These are phyloP conservation scores for Drosophila nigromelanica DNA, from an alignment of 1,140 invertebrate genomes.

Conservation along the genomic window DNA sequence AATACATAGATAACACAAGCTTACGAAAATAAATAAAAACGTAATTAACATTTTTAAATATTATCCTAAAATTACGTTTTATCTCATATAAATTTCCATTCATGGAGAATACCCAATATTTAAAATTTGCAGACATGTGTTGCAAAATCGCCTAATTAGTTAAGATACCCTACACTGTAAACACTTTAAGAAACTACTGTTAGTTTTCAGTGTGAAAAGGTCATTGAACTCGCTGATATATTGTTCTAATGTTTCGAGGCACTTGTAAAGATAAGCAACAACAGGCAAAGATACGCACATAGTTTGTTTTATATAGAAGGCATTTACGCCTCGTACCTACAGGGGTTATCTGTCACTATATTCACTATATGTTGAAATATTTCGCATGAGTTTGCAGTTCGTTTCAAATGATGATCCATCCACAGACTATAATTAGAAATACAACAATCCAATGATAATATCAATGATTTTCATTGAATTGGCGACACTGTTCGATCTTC, in stretches of 20 bases:
- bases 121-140: too few species aligned
- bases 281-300: slow-evolving; percentile 17
- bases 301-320: slow-evolving; percentile 19
- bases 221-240: slow-evolving; percentile 42
- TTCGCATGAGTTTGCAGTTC: background rate
- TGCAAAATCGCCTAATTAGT: background rate
- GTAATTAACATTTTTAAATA: too few species aligned
- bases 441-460: slow-evolving; percentile 27
- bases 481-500: slow-evolving; percentile 19
- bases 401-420: background rate
- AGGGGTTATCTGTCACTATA: slow-evolving; percentile 17
- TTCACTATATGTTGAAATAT: background rate
- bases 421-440: slow-evolving; percentile 2
- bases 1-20: too few species aligned
- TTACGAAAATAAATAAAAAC: too few species aligned
- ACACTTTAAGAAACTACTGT: slow-evolving; percentile 4
- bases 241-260: slow-evolving; percentile 31
- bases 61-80: too few species aligned
- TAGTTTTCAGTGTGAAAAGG: slow-evolving; percentile 25
- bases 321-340: slow-evolving; percentile 4
- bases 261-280: slow-evolving; percentile 50
- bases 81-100: too few species aligned
- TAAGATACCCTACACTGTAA: background rate
- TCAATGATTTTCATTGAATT: slow-evolving; percentile 29
- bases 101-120: too few species aligned